Conservation (phyloP, 2,888 invertebrate species). For the Charanyca ferruginea region DNA sequence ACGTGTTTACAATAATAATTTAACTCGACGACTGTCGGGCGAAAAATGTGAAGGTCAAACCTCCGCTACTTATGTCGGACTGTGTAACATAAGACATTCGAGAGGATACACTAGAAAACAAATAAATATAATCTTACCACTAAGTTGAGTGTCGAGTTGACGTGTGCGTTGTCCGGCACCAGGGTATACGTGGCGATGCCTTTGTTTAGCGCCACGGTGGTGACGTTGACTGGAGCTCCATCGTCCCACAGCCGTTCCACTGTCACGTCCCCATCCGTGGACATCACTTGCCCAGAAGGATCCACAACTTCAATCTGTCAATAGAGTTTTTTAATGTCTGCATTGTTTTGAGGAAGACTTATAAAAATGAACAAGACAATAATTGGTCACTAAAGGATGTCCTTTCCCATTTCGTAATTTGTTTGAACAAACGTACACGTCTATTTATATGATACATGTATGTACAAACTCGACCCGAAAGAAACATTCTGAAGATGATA, state of each 20-base stretch:
- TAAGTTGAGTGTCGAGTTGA: slow-evolving; percentile 93
- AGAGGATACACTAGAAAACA: not conserved
- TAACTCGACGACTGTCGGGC: too few relatives aligned
- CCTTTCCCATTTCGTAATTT: slow-evolving; percentile 3
- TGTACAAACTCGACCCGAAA: slow-evolving; percentile 9
- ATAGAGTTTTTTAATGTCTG: not conserved
- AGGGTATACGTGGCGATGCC: slow-evolving; percentile 81
- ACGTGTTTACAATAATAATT: too few relatives aligned
- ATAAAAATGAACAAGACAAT: not conserved
- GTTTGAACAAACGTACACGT: not conserved
- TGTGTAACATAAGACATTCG: too few relatives aligned
- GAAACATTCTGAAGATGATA: slow-evolving; percentile 19
- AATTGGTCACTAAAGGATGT: slow-evolving; percentile 16
- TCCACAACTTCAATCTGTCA: slow-evolving; percentile 84
- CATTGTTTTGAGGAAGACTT: not conserved
- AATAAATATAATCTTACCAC: slow-evolving; percentile 88
- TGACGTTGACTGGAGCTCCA: slow-evolving; percentile 83
- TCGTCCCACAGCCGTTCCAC: slow-evolving; percentile 87
- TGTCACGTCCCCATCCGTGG: slow-evolving; percentile 78
- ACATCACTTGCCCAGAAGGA: slow-evolving; percentile 78
- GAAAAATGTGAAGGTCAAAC: too few relatives aligned
- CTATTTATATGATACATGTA: too few relatives aligned
- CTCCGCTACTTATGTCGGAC: too few relatives aligned
- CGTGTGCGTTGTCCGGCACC: slow-evolving; percentile 85
- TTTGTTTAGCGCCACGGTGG: slow-evolving; percentile 76